Base-by-base conservation (phyloP, 2,113 vertebrate species). In the Albula goreensis region DNA sequence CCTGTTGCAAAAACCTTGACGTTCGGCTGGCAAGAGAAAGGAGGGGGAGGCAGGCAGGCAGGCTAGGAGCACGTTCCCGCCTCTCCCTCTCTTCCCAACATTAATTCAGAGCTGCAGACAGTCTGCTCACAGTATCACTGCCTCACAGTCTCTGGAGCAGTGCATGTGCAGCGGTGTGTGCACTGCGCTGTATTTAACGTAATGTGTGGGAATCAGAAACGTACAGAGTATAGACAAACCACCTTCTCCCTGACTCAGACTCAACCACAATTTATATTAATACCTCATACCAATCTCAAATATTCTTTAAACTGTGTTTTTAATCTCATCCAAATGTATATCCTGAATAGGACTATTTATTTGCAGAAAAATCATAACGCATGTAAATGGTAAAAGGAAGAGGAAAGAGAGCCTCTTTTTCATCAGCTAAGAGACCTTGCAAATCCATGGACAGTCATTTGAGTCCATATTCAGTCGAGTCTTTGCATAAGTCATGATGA, bases 121-220 rank as follows among this genome's bases (percentile, higher is more conserved):
- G 87, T 83, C 84, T 85, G 90, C 85, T 86, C 60, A 52, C 84
- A 87, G 84, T 85, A 83, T 82, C 85, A 83, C 66, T 81, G 83
- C 92, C 91, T 91, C 91, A 60, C 60, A 93, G 91, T 94, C 94
- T 96, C 93, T 82, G 85, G 90, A 93, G 93, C 92, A 89, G 66
- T 87, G 91, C 91, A 87, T 89, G 93, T 89, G 93, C 85, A 78
- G 53, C 53, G 92, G 90, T 93, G 90, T 93, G 93, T 90, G 92
- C 92, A 90, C 90, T 91, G 48, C 74, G 91, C 94, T 92, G 93
- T 95, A 94, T 95, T 94, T 88, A 93, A 89, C 89, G 90, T 90
- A 95, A 92, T 95, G 94, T 93, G 91, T 88, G 93, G 90, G 93
- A 95, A 83, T 74, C 12, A 48, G 53, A 90, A 95, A 93, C 85